These are phyloP conservation scores for Indicator indicator DNA, from an alignment of 2,113 vertebrate genomes.

Conservation along the genomic window DNA sequence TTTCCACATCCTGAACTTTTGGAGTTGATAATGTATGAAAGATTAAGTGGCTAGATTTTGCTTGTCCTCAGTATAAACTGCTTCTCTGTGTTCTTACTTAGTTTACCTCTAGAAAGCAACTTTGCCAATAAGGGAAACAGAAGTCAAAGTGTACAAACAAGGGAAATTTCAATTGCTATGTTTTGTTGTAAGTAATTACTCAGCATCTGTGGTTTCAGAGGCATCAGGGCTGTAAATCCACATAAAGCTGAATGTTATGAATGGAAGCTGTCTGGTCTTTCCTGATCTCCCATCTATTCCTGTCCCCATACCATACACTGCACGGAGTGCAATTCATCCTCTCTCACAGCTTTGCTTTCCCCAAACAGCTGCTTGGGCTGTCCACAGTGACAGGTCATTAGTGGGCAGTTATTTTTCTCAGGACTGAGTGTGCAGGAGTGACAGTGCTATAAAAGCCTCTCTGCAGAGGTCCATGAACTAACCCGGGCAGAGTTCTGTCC, in stretches of 20 bases:
- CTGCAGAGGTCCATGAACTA: neutral
- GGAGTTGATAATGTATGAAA: neutral
- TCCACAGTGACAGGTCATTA: constrained; percentile 59
- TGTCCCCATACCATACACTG: constrained; percentile 43
- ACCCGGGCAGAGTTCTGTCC: neutral
- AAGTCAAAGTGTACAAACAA: constrained; percentile 3
- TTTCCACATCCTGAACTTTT: neutral
- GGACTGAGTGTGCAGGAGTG: neutral
- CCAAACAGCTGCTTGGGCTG: constrained; percentile 45
- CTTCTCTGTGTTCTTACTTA: neutral
- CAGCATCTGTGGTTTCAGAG: neutral
- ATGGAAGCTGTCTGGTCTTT: constrained; percentile 40
- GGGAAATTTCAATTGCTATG: constrained; percentile 14
- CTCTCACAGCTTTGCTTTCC: neutral
- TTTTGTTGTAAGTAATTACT: constrained; percentile 37
- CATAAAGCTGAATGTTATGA: constrained; percentile 47
- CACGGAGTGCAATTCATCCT: constrained; percentile 52
- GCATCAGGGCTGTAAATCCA: constrained; percentile 36
- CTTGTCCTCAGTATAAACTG: neutral
- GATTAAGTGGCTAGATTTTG: neutral
- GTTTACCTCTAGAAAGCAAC: constrained; percentile 15
- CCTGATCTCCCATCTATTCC: constrained; percentile 54
- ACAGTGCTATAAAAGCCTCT: neutral
- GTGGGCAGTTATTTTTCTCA: constrained; percentile 28
- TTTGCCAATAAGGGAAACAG: neutral